Percentiles rank a stretch among this genome's conserved stretches.
Conservation (phyloP, 2,113 vertebrate species). For the Galeopterus variegatus region DNA sequence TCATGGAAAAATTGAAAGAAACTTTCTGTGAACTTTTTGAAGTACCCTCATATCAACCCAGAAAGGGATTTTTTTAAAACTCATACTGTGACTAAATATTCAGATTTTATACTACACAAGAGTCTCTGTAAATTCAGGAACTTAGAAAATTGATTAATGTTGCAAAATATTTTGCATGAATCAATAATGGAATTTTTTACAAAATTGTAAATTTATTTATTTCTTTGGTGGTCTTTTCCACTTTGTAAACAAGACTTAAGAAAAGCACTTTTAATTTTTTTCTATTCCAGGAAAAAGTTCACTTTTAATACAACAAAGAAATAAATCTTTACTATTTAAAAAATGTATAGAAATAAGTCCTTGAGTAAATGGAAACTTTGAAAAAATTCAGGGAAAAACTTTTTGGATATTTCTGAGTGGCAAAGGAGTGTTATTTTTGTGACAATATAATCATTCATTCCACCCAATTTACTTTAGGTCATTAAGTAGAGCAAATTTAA, state of each 20-base stretch:
- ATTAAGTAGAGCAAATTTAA: slow-evolving; percentile 35
- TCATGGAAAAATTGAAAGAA: too few relatives aligned
- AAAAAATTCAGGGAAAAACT: slow-evolving; percentile 27
- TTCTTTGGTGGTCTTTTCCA: slow-evolving; percentile 32
- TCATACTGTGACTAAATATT: background rate
- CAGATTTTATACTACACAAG: background rate
- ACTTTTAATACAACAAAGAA: slow-evolving; percentile 44
- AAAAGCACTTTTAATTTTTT: background rate
- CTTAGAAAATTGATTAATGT: slow-evolving; percentile 29
- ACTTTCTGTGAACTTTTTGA: too few relatives aligned
- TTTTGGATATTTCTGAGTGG: background rate
- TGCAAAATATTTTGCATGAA: slow-evolving; percentile 13
- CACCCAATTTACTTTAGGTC: background rate
- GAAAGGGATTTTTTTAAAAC: background rate
- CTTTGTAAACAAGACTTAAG: slow-evolving; percentile 47
- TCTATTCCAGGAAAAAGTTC: slow-evolving; percentile 15
- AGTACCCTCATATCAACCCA: background rate
- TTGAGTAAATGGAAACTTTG: slow-evolving; percentile 34
- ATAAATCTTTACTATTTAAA: slow-evolving; percentile 47
- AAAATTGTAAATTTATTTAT: slow-evolving; percentile 5
- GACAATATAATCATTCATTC: slow-evolving; percentile 5
- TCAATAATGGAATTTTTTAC: slow-evolving; percentile 13
- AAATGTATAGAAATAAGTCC: background rate
- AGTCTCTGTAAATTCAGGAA: background rate
- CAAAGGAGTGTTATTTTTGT: slow-evolving; percentile 14